Conservation (phyloP, 1,140 invertebrate species). For the Drosophila kepulauana region DNA sequence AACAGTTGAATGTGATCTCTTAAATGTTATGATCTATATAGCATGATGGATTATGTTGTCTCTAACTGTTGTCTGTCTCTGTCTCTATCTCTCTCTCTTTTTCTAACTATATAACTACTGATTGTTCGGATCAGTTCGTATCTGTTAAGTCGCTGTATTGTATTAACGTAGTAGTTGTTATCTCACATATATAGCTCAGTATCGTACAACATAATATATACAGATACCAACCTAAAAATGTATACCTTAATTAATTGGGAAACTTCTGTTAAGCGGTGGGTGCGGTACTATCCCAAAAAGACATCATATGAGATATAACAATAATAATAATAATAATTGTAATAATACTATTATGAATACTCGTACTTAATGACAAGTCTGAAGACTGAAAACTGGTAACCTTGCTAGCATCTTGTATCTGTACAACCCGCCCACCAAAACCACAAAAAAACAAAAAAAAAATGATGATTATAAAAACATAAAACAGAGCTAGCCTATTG, state of each 20-base stretch:
- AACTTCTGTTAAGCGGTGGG: slow-evolving; percentile 32
- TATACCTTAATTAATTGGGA: slow-evolving; percentile 13
- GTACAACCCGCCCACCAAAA: slow-evolving; percentile 29
- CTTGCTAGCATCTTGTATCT: slow-evolving; percentile 27
- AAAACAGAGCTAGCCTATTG: slow-evolving; percentile 10
- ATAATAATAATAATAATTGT: slow-evolving; percentile 2
- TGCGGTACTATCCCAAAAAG: slow-evolving; percentile 15
- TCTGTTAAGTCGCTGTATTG: slow-evolving; percentile 30
- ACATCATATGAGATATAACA: background rate
- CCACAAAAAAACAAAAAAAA: background rate
- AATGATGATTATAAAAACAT: too few relatives aligned
- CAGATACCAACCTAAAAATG: background rate
- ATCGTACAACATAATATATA: slow-evolving; percentile 21
- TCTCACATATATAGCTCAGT: slow-evolving; percentile 28
- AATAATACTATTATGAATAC: too few relatives aligned
- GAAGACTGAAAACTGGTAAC: slow-evolving; percentile 41
- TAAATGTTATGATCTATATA: slow-evolving; percentile 38
- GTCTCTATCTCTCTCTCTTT: slow-evolving; percentile 4
- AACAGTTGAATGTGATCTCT: slow-evolving; percentile 50
- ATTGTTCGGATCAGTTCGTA: slow-evolving; percentile 20
- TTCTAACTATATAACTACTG: slow-evolving; percentile 7
- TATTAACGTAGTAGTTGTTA: slow-evolving; percentile 21
- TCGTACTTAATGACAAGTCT: slow-evolving; percentile 33
- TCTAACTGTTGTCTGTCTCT: slow-evolving; percentile 5
- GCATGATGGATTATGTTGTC: slow-evolving; percentile 7